Conservation (phyloP, 2,113 vertebrate genomes). For the Mormyrus lacerda region DNA sequence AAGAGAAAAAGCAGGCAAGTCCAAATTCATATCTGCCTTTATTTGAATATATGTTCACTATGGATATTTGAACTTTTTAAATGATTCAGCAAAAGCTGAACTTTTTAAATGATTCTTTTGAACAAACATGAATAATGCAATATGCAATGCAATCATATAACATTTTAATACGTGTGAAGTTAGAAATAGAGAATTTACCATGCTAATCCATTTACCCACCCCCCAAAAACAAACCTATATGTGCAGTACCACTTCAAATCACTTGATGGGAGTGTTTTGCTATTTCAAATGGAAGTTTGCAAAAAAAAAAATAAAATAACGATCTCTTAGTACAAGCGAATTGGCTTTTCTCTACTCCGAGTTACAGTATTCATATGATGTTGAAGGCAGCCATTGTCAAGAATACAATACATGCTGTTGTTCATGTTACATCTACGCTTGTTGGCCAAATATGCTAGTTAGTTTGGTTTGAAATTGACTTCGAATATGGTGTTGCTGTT, state of each 20-base stretch:
- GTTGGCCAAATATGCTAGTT: background rate
- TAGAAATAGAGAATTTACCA: background rate
- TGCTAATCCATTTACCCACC: background rate
- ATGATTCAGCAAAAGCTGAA: background rate
- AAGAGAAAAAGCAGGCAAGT: background rate
- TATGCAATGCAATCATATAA: background rate
- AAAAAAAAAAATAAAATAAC: too few species aligned
- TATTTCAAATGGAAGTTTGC: background rate
- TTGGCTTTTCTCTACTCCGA: background rate
- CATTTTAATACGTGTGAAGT: background rate
- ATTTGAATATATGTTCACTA: background rate
- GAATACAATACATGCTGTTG: background rate
- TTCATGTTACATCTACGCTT: background rate
- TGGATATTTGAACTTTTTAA: background rate
- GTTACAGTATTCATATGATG: background rate
- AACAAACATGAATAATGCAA: background rate
- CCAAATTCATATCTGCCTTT: background rate
- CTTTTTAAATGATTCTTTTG: background rate
- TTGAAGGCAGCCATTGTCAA: background rate
- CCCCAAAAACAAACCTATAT: background rate
- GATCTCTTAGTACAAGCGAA: background rate
- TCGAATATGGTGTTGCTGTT: background rate
- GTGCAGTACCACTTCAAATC: background rate
- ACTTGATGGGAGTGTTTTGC: slow-evolving; percentile 1
- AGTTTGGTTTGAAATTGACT: background rate